Percentiles rank a stretch among this genome's conserved stretches.
These are phyloP conservation scores for Hassar affinis DNA, from an alignment of 2,113 vertebrate genomes.

Conservation along the genomic window DNA sequence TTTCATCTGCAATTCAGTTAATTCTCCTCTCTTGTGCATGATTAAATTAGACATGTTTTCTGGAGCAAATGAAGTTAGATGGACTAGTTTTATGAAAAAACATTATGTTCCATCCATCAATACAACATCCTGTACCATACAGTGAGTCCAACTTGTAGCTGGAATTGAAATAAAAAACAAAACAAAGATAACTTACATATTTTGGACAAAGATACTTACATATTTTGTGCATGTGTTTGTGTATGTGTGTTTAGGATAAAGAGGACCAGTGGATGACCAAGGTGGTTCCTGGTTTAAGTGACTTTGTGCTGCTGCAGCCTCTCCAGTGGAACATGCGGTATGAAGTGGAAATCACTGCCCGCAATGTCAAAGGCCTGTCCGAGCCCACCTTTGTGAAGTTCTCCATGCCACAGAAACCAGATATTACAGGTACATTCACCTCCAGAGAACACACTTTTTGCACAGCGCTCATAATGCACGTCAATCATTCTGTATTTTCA, in stretches of 20 bases:
- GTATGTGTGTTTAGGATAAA: conserved; percentile 79
- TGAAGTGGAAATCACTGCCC: conserved; percentile 95
- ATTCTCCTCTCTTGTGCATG: conserved; percentile 7
- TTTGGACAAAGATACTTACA: neutral
- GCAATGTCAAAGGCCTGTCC: conserved; percentile 91
- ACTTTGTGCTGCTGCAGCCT: conserved; percentile 89
- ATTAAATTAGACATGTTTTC: conserved; percentile 11
- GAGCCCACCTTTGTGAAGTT: conserved; percentile 95
- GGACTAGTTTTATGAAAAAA: too few species aligned
- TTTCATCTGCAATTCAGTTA: conserved; percentile 22
- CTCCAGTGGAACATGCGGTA: conserved; percentile 96
- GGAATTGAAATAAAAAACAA: neutral
- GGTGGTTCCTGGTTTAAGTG: conserved; percentile 87
- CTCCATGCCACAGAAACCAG: conserved; percentile 96
- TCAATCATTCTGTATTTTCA: too few species aligned
- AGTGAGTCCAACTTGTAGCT: neutral
- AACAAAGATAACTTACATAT: neutral
- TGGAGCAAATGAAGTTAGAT: neutral
- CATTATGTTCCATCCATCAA: neutral
- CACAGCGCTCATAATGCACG: neutral
- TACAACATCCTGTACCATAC: neutral
- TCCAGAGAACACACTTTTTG: conserved; percentile 17
- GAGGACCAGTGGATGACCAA: conserved; percentile 98
- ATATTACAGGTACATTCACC: conserved; percentile 87
- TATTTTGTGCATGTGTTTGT: conserved; percentile 14